These are phyloP conservation scores for Aldabrachelys gigantea DNA, from an alignment of 2,113 vertebrate genomes.

Conservation along the genomic window DNA sequence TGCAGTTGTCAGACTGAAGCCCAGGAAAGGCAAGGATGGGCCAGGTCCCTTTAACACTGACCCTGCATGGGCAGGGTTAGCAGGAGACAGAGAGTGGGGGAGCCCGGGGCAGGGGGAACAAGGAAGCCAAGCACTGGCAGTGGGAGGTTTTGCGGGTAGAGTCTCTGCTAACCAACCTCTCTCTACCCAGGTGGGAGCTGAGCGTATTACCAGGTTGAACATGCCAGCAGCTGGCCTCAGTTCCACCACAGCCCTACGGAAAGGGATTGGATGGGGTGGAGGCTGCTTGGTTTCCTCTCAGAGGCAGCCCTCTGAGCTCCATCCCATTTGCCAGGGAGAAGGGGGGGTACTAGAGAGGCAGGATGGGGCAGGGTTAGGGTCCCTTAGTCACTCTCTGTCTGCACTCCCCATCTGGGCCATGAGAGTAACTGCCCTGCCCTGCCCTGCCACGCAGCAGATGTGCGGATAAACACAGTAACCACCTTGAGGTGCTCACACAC, in stretches of 20 bases:
- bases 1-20: neutral
- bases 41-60: neutral
- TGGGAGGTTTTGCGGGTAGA: neutral
- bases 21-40: neutral
- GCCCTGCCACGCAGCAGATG: too few species aligned
- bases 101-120: neutral
- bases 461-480: too few species aligned
- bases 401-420: too few species aligned
- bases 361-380: neutral
- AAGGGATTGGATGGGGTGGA: neutral
- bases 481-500: too few species aligned
- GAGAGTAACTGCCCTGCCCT: too few species aligned
- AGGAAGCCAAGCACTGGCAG: neutral
- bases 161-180: too few species aligned
- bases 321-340: neutral
- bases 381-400: too few species aligned
- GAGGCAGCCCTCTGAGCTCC: too few species aligned
- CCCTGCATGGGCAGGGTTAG: too few species aligned
- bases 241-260: neutral
- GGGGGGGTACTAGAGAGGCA: neutral
- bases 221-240: too few species aligned
- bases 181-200: too few species aligned
- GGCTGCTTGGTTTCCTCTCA: too few species aligned
- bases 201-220: neutral
- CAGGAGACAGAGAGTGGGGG: neutral